Evolutionary conservation across 2,113 vertebrate genomes (phyloP), one percentile per base, ranked within the genome.

Genomic region (Cichladusa arquata): DNA sequence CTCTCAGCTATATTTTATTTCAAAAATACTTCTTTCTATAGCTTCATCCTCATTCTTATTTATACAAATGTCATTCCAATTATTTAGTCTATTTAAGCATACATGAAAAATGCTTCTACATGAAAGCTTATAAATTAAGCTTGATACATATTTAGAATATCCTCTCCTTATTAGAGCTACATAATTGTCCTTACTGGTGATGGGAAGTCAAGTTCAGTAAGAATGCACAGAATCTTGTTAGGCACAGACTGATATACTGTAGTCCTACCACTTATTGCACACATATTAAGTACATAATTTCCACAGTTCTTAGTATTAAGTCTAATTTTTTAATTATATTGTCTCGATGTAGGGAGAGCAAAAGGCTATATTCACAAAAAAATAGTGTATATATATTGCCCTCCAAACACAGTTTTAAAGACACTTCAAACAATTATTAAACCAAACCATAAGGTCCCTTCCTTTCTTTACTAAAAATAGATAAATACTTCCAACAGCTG

Each of bases 41-140:
- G 10, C 18, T 65, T 81, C 24, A 56, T n/a, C 44, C 5, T 60
- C 33, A 70, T 81, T 80, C 31, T 80, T 88, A 66, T 54, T 87
- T 74, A 69, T 53, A 82, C 6, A 87, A 74, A 88, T n/a, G 12
- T 19, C 12, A 79, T n/a, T 94, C 64, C 8, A 69, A 62, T 71
- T 91, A 74, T 84, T 84, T 82, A 66, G 12, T 14, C 31, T 76
- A 62, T 79, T 86, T 60, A 91, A 79, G 22, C 23, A 74, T 24
- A 47, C 2, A 33, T 51, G 14, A 67, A 80, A 82, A 45, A 45
- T 45, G 44, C 10, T 45, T 45, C 19, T 45, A 45, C 19, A 20
- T 45, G 44, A 45, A 67, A 67, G 8, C 7, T 64, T 90, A 42
- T 58, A 76, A 90, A 86, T 76, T 45, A 67, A 62, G 7, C 22